Evolutionary conservation across 2,113 vertebrate species (phyloP), one percentile per base, ranked within the genome.

Genomic region (Grantiella picta): DNA sequence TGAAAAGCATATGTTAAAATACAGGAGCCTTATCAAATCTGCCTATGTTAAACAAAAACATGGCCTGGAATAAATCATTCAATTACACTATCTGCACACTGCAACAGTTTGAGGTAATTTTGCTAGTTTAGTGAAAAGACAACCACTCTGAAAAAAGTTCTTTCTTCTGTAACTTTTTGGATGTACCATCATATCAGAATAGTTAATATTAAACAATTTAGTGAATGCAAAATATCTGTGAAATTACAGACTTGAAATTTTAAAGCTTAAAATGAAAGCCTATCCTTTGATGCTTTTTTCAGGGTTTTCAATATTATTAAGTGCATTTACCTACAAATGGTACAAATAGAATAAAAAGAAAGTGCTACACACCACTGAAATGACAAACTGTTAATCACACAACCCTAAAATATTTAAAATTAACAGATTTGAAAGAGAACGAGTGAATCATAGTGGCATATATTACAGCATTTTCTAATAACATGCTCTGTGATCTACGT

Each of bases 11-110:
- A 28, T 3, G 5, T 70, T 40, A 69, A 89, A 72, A 78, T 50
- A 65, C 27, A 59, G 9, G 12, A 81, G 27, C 14, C 2, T 45
- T 33, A 61, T 28, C n/a, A 49, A 49, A 12, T 5, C 42, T 80
- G 25, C 22, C 59, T 57, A 44, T 0, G 3, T 56, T 53, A 57
- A 21, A 42, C 0, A 2, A 35, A 22, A 6, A 72, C 27, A 27
- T 18, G 44, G 15, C 8, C 4, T 83, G 28, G 24, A 83, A 40
- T n/a, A 82, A 90, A 87, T 33, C 12, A 23, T 70, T 52, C 1
- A 14, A 8, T 50, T 80, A 75, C 18, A 31, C 15, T 57, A 5
- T 5, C 38, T 63, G 52, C 20, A 54, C 19, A 10, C 10, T 68
- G 65, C 42, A 59, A 50, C 3, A 6, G 33, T n/a, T 23, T 45